Conservation (phyloP, 92 coral and sea anemone species). For the Epizoanthus rinbou region DNA sequence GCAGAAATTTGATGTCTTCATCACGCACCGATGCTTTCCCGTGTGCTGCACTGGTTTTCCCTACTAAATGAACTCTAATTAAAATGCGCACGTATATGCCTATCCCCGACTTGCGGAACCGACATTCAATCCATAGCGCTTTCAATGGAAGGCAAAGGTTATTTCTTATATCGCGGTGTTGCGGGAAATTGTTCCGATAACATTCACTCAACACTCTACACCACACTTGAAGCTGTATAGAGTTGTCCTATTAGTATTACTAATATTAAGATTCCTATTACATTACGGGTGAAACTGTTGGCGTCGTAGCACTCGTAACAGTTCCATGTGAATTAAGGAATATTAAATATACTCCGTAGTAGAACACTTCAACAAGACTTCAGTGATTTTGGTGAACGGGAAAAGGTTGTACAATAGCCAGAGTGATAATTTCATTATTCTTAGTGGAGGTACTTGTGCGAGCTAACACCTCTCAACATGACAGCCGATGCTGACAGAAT, state of each 20-base stretch:
- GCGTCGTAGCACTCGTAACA: too few species aligned
- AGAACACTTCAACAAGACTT: neutral
- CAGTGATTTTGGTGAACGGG: neutral
- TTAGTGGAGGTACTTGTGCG: constrained; percentile 9
- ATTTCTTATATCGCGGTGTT: constrained; percentile 10
- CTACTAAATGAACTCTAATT: constrained; percentile 4
- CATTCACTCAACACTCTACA: constrained; percentile 25
- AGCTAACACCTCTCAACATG: neutral
- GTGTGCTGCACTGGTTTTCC: neutral
- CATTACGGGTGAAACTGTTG: neutral
- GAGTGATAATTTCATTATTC: neutral
- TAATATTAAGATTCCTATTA: too few species aligned
- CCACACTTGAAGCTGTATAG: neutral
- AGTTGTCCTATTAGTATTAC: neutral
- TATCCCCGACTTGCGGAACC: constrained; percentile 38
- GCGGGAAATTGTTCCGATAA: constrained; percentile 37
- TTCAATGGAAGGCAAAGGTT: constrained; percentile 35
- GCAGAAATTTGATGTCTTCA: neutral
- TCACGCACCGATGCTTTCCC: neutral
- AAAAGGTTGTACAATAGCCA: neutral
- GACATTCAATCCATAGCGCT: constrained; percentile 33
- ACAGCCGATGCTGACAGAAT: constrained; percentile 24
- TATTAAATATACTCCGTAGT: neutral
- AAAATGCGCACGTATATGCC: constrained; percentile 9
- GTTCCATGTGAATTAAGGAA: neutral